Evolutionary conservation across 2,888 invertebrate genomes (phyloP).

Genomic region (Cantharis rufa): DNA sequence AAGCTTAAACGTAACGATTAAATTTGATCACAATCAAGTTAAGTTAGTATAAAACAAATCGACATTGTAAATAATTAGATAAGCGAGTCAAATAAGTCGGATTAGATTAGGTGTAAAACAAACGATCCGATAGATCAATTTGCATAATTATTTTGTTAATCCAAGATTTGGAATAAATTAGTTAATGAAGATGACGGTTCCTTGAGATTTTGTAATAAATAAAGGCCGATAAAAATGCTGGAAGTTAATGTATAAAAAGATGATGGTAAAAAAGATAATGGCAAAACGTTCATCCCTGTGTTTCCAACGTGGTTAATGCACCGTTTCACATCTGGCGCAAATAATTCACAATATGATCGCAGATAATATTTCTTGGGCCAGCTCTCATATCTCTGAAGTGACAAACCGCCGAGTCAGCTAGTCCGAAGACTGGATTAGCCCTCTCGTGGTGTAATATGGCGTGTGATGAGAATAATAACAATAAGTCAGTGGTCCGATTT

Average conservation of each 20-base stretch:
- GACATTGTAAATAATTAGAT: constrained; percentile 2
- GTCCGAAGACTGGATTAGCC: constrained; percentile 51
- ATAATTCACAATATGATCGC: constrained; percentile 52
- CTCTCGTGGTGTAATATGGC: constrained; percentile 53
- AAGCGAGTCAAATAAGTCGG: not conserved
- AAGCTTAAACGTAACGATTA: not conserved
- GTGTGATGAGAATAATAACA: constrained; percentile 57
- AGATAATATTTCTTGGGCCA: constrained; percentile 53
- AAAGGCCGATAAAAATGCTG: constrained; percentile 31
- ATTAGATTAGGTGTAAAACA: not conserved
- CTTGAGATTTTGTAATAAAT: constrained; percentile 2
- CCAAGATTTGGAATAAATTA: not conserved
- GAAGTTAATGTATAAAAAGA: constrained; percentile 34
- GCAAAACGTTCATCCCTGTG: constrained; percentile 30
- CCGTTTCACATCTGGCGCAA: constrained; percentile 49
- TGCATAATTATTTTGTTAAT: constrained; percentile 1
- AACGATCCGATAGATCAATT: constrained; percentile 1
- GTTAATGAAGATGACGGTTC: not conserved
- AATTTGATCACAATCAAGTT: constrained; percentile 1
- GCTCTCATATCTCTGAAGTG: constrained; percentile 53
- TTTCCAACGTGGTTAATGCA: constrained; percentile 28
- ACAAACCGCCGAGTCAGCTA: constrained; percentile 55
- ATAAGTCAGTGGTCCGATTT: constrained; percentile 51
- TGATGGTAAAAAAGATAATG: constrained; percentile 36
- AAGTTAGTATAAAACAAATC: not conserved